A percentile compares a stretch with the other conserved stretches of the same genome.
Conservation (phyloP, 2,797 vertebrate species). For the Natrix natrix region DNA sequence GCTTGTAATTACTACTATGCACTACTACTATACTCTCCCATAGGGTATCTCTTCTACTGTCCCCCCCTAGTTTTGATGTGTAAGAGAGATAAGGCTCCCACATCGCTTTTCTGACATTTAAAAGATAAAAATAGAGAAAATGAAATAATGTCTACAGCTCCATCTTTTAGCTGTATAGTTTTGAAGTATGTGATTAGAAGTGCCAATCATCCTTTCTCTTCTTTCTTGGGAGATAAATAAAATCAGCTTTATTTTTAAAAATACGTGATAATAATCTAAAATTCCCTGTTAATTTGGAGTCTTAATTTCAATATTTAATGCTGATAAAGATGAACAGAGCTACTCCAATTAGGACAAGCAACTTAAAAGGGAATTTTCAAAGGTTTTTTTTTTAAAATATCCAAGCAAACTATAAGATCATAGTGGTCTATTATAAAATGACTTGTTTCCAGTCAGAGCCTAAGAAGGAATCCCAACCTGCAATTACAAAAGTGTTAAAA, state of each 20-base stretch:
- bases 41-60: not conserved
- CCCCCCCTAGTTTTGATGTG: not conserved
- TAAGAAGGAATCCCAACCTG: not conserved
- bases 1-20: not conserved
- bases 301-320: not conserved
- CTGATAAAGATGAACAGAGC: not conserved
- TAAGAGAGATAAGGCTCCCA: not conserved
- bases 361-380: not conserved
- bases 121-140: not conserved
- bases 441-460: not conserved
- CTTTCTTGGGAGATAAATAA: not conserved
- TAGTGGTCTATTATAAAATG: not conserved
- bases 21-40: not conserved
- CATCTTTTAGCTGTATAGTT: not conserved
- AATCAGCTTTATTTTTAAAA: not conserved
- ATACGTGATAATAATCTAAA: not conserved
- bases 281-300: not conserved
- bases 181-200: not conserved
- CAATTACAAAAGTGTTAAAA: not conserved
- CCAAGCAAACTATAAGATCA: not conserved
- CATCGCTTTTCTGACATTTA: not conserved
- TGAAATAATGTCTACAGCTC: not conserved
- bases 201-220: not conserved
- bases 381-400: not conserved
- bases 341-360: not conserved